Base-by-base conservation (phyloP, 1,140 invertebrate genomes). In the Archivesica marissinica region DNA sequence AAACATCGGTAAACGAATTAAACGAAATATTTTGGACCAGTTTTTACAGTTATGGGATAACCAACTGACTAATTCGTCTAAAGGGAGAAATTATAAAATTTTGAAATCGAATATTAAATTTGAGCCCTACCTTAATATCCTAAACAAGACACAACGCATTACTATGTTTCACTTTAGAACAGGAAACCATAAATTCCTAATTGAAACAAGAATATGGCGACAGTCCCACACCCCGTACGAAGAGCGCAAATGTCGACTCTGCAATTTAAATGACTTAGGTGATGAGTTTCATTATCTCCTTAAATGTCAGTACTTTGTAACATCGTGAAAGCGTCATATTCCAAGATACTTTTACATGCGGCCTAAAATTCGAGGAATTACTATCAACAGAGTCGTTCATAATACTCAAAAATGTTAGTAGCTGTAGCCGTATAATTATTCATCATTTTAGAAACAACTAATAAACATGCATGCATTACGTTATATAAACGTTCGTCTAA, bases 271-370 rank as follows among this genome's bases (percentile, higher is more conserved):
- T 77, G 52, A 59, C 11, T 61, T 77, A 20, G 75, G 9, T 13
- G 52, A 59, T 44, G 54, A 78, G 66, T 41, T 64, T n/a, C 76
- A 78, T 25, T 78, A 44, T 30, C 23, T 64, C 20, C 54, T 77
- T 59, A 59, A 47, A 77, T 77, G 52, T 41, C 52, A 17, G 2
- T 61, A 50, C 38, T 54, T 76, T 28, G 23, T 0, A 23, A 44
- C 3, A 2, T 17, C 17, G 25, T 6, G 66, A 25, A 41, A 30
- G 3, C 4, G 6, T 44, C 38, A 44, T 2, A 59, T 59, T 28
- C 54, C 54, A 4, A 59, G 23, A 9, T 6, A 28, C 6, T 59
- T 6, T 4, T 28, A 28, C 33, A 59, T 2, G 9, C 25, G 23
- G 33, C 54, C 54, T 20, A 20, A 59, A 59, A 59, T 59, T 17